phyloP scores from a whole-genome alignment of 2,888 invertebrate genomes.

The Drosophila subsilvestris region DNA sequence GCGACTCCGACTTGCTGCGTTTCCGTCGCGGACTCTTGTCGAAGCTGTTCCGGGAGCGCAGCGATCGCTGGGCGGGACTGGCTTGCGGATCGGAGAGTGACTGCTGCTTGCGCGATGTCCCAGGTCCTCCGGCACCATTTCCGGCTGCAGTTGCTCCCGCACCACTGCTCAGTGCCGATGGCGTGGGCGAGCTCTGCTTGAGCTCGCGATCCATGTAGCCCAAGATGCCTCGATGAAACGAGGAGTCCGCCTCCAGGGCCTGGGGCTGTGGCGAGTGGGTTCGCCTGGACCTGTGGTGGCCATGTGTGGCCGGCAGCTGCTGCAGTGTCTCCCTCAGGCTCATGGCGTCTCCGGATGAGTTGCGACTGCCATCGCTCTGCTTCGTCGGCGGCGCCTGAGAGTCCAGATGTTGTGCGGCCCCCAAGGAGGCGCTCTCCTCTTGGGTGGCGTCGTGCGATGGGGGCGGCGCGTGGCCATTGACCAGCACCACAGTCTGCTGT shows the following conservation, averaged over 20 bases:
- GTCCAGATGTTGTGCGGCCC: slow-evolving; percentile 59
- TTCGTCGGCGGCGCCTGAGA: slow-evolving; percentile 53
- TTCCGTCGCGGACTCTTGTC: slow-evolving; percentile 84
- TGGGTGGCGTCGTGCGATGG: slow-evolving; percentile 41
- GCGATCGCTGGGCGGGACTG: slow-evolving; percentile 84
- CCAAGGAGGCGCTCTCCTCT: slow-evolving; percentile 54
- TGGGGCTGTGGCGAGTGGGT: slow-evolving; percentile 79
- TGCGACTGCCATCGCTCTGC: slow-evolving; percentile 73
- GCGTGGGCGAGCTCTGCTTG: slow-evolving; percentile 81
- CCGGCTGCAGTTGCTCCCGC: slow-evolving; percentile 46
- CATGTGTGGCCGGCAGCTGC: slow-evolving; percentile 79
- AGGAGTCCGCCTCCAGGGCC: slow-evolving; percentile 72
- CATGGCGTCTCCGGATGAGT: slow-evolving; percentile 82
- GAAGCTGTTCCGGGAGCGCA: slow-evolving; percentile 83
- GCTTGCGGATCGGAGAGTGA: slow-evolving; percentile 84
- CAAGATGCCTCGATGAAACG: slow-evolving; percentile 83
- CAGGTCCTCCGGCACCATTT: slow-evolving; percentile 46
- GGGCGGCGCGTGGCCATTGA: slow-evolving; percentile 79
- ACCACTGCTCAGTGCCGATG: slow-evolving; percentile 73
- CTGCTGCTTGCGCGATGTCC: slow-evolving; percentile 81
- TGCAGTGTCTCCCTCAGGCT: slow-evolving; percentile 82
- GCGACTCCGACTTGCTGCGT: slow-evolving; percentile 84
- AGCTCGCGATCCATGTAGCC: slow-evolving; percentile 84
- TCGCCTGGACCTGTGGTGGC: slow-evolving; percentile 71
- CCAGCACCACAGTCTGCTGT: slow-evolving; percentile 81